phyloP scores from a whole-genome alignment of 2,888 invertebrate genomes.

The Isotomurus palustris region DNA sequence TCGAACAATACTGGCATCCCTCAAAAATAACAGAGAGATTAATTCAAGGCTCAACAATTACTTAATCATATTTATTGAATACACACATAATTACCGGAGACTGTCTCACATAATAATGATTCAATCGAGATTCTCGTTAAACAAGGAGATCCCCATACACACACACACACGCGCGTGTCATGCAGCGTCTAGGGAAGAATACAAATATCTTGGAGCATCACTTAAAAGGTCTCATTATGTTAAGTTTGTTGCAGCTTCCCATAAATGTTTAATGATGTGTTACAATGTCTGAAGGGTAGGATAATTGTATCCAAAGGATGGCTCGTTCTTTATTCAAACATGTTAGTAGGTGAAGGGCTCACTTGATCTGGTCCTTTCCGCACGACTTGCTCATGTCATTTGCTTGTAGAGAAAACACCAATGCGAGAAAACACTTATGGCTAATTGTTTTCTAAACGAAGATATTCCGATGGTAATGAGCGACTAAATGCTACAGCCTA shows the following conservation, averaged over 20 bases:
- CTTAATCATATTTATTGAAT: slow-evolving; percentile 1
- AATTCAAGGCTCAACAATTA: slow-evolving; percentile 2
- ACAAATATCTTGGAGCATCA: not conserved
- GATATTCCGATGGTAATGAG: too few species aligned
- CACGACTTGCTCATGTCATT: slow-evolving; percentile 9
- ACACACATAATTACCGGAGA: not conserved
- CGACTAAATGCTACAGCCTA: too few species aligned
- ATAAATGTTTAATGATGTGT: slow-evolving; percentile 15
- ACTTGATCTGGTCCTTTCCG: slow-evolving; percentile 10
- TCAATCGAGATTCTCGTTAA: not conserved
- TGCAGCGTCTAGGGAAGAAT: not conserved
- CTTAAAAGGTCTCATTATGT: not conserved
- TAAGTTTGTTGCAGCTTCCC: not conserved
- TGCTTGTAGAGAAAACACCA: not conserved
- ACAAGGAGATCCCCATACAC: too few species aligned
- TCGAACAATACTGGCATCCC: too few species aligned
- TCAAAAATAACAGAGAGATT: not conserved
- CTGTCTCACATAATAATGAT: not conserved
- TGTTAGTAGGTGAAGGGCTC: slow-evolving; percentile 35
- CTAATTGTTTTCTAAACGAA: too few species aligned
- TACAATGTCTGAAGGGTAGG: not conserved
- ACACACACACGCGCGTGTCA: not conserved
- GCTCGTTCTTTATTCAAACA: not conserved
- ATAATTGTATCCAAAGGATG: too few species aligned
- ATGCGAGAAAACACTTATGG: not conserved